phyloP scores from a whole-genome alignment of 2,888 invertebrate species.

The Scelioninae gen. 1 region DNA sequence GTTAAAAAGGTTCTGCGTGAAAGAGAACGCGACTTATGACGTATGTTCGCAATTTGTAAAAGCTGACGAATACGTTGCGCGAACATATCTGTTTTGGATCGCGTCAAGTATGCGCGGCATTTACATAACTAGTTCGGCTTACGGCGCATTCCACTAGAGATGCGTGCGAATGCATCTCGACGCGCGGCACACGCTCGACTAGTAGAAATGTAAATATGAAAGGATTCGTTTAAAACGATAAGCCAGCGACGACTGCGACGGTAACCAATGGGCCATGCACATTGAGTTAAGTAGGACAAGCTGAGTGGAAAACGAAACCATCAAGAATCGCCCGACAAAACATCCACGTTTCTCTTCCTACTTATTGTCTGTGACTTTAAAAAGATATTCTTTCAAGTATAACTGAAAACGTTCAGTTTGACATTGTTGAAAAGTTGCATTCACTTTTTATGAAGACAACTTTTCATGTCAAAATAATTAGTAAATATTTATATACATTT shows the following conservation, averaged over 20 bases:
- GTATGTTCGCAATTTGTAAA: constrained; percentile 43
- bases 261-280: constrained; percentile 23
- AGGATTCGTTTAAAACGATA: constrained; percentile 53
- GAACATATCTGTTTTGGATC: constrained; percentile 58
- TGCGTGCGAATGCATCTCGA: constrained; percentile 59
- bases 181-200: constrained; percentile 30
- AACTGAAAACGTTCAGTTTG: too few species aligned
- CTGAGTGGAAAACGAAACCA: constrained; percentile 48
- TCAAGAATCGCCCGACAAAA: constrained; percentile 25
- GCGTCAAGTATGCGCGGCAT: constrained; percentile 77
- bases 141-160: constrained; percentile 61
- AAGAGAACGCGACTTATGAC: constrained; percentile 45
- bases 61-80: constrained; percentile 28
- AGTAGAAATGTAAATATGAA: constrained; percentile 62
- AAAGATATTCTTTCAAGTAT: background rate
- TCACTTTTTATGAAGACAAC: too few species aligned
- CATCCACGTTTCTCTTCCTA: constrained; percentile 9
- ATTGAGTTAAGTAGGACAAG: constrained; percentile 46
- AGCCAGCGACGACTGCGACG: constrained; percentile 20
- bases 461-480: too few species aligned
- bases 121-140: constrained; percentile 80
- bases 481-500: too few species aligned
- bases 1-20: too few species aligned
- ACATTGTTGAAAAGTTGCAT: too few species aligned
- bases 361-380: background rate